Evolutionary conservation across 2,888 invertebrate genomes (phyloP), one percentile per base, ranked within the genome.

Genomic region (Spodoptera exigua): DNA sequence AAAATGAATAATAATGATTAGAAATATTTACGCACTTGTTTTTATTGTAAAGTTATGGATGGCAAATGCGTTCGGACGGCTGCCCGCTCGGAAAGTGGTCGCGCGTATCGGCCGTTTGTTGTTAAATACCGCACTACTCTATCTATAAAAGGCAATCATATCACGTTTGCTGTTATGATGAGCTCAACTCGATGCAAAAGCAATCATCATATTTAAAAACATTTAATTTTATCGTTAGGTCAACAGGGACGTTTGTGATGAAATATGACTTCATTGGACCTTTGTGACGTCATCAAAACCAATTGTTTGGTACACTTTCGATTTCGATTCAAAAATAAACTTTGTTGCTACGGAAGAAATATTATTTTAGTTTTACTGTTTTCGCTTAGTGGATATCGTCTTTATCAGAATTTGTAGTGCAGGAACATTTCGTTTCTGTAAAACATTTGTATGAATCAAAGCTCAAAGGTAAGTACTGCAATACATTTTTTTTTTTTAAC

Each of bases 111-210:
- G 70, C 72, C 65, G 89, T 84, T 78, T 87, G 89, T 87, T 90
- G 89, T 94, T 94, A 94, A 94, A 94, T 94, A 94, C 92, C 79
- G 83, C 84, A 86, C 86, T 91, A 90, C 87, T 89, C 90, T 91
- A 92, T 90, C 92, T 93, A 92, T 91, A 85, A 86, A 88, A 85
- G 84, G 84, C 83, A 76, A 85, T 82, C 81, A 62, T 70, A 62
- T 66, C 64, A 64, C 47, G 54, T 60, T 60, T 58, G 61, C n/a
- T 68, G 48, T 60, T 44, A 43, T 54, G 60, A 68, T 66, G 70
- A 63, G 61, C 21, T 65, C 59, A 61, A 62, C 49, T 53, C 55
- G 35, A 56, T 61, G 61, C 63, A 58, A 68, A 53, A 37, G 36
- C 46, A 56, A 66, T 44, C 54, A 40, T 47, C 36, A 40, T 4